These are phyloP conservation scores for Ciconia nigra DNA, from an alignment of 2,797 vertebrate genomes.

Conservation along the genomic window DNA sequence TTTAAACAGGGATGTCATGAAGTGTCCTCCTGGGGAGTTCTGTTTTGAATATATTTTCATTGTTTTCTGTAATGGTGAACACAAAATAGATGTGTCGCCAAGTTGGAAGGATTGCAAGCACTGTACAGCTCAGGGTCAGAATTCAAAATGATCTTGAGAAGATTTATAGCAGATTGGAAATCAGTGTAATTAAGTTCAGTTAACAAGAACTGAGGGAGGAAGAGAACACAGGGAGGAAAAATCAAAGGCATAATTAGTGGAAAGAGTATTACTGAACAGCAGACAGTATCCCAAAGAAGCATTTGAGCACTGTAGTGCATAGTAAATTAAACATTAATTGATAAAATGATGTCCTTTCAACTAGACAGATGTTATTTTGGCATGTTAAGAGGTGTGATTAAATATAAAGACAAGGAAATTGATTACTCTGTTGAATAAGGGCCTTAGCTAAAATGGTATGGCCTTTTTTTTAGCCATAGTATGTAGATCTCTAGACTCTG, in stretches of 20 bases:
- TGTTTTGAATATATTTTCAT: not conserved
- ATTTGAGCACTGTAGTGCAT: not conserved
- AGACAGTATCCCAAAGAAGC: not conserved
- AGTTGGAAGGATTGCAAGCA: not conserved
- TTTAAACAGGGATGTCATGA: not conserved
- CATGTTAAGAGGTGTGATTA: not conserved
- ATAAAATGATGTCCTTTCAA: not conserved
- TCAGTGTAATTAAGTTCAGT: not conserved
- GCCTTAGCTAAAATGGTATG: not conserved
- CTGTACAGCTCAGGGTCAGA: not conserved
- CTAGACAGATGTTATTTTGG: not conserved
- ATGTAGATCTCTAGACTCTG: not conserved
- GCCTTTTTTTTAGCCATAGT: fast-evolving
- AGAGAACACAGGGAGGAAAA: not conserved
- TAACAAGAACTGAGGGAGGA: not conserved
- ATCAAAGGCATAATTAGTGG: not conserved
- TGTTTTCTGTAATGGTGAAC: not conserved
- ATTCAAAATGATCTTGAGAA: not conserved
- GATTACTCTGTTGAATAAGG: not conserved
- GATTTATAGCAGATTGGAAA: not conserved
- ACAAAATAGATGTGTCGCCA: not conserved
- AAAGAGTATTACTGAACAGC: not conserved
- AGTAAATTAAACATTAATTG: not conserved
- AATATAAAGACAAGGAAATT: not conserved
- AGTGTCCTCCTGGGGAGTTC: not conserved